phyloP scores from a whole-genome alignment of 2,113 vertebrate genomes.

The Ranitomeya variabilis region DNA sequence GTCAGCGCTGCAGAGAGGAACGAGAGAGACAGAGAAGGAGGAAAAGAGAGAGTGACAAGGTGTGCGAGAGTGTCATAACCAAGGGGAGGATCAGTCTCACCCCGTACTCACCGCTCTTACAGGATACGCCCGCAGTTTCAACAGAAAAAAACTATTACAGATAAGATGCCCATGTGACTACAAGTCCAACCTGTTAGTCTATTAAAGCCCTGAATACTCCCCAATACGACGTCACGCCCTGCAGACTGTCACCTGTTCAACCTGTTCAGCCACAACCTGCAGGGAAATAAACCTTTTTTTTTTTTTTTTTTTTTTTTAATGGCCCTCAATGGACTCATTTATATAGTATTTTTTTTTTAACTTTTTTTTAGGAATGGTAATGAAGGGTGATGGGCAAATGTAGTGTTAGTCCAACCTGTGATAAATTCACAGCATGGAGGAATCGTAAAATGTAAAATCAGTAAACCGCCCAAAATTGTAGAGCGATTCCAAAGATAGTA shows the following conservation, averaged over 20 bases:
- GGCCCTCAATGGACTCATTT: neutral
- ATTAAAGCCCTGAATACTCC: constrained; percentile 20
- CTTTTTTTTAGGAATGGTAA: neutral
- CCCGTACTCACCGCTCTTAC: constrained; percentile 1
- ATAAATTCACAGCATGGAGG: too few species aligned
- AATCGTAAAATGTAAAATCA: too few species aligned
- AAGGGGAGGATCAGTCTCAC: constrained; percentile 35
- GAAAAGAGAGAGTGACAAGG: constrained; percentile 34
- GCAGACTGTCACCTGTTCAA: constrained; percentile 32
- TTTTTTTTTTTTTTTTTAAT: neutral
- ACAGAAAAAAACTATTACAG: constrained; percentile 34
- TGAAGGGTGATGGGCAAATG: neutral
- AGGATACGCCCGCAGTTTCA: constrained; percentile 44
- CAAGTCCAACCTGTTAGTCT: constrained; percentile 43
- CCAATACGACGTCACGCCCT: constrained; percentile 9
- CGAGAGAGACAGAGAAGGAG: neutral
- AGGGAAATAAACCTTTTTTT: neutral
- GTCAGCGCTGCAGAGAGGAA: neutral
- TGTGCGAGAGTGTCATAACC: constrained; percentile 24
- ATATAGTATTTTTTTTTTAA: neutral
- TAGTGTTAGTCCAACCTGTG: neutral
- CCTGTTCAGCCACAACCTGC: constrained; percentile 29
- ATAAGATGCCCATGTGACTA: constrained; percentile 51
- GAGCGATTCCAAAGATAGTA: too few species aligned
- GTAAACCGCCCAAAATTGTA: too few species aligned